Conservation (phyloP, 1,140 invertebrate species). For the Chironomus tepperi region DNA sequence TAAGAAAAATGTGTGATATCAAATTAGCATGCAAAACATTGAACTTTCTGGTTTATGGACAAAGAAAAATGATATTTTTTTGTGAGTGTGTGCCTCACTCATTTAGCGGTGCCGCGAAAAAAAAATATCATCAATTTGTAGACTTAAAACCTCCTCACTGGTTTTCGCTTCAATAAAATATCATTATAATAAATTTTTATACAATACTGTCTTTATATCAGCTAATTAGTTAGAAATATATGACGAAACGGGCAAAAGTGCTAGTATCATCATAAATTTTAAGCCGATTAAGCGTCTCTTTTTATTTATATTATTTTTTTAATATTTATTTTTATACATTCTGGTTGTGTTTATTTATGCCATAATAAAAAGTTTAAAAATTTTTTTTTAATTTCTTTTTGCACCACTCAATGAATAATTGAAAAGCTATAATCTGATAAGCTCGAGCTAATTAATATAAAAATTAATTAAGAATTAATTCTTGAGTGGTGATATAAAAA, state of each 20-base stretch:
- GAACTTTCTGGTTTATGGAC: background rate
- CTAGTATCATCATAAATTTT: background rate
- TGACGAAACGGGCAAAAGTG: no score
- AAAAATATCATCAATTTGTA: background rate
- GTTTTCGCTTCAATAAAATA: background rate
- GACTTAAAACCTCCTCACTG: background rate
- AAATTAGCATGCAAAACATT: slow-evolving; percentile 13
- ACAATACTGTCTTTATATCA: background rate
- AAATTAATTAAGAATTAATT: slow-evolving; percentile 4
- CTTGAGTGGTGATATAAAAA: background rate
- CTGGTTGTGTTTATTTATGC: no score
- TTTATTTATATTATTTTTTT: no score
- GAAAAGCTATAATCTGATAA: background rate
- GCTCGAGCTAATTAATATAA: background rate
- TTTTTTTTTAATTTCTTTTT: no score
- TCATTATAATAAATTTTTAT: background rate
- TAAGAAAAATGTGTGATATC: background rate
- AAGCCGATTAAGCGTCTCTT: background rate
- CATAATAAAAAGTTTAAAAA: background rate
- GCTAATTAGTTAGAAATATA: no score
- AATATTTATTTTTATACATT: no score
- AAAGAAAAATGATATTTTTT: no score
- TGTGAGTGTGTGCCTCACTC: no score
- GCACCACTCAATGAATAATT: background rate
- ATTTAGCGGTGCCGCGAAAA: background rate